phyloP scores from a whole-genome alignment of 2,888 invertebrate genomes.

The Trichogramma evanescens region DNA sequence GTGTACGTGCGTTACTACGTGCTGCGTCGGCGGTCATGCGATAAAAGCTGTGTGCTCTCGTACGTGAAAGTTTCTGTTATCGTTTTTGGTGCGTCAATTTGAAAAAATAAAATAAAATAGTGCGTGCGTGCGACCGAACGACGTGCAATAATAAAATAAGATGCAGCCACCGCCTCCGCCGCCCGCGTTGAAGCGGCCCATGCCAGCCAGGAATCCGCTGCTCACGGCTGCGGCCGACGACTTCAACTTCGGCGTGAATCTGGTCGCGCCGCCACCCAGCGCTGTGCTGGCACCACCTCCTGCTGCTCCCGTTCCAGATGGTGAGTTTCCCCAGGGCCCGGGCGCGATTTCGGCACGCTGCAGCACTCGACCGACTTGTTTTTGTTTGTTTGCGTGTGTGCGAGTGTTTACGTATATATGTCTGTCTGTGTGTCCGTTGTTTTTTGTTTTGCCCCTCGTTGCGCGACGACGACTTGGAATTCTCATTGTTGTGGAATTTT shows the following conservation, averaged over 20 bases:
- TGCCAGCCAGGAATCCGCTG: conserved; percentile 57
- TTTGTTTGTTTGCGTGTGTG: not conserved
- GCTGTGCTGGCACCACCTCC: conserved; percentile 27
- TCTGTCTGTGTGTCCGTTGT: no score
- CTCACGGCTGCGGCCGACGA: conserved; percentile 68
- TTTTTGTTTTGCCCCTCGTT: no score
- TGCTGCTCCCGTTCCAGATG: conserved; percentile 35
- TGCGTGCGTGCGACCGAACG: no score
- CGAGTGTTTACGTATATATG: no score
- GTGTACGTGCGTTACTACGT: no score
- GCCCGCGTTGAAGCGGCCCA: not conserved
- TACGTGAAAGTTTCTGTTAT: no score
- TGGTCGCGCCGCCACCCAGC: not conserved
- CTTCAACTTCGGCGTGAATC: conserved; percentile 49
- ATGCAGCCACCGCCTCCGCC: conserved; percentile 1
- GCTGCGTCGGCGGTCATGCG: no score
- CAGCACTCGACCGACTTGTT: not conserved
- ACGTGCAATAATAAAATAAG: not conserved
- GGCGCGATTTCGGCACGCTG: not conserved
- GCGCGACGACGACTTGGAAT: no score
- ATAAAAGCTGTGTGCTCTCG: no score
- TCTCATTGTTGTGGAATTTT: no score
- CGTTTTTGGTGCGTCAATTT: no score
- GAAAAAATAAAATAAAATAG: no score
- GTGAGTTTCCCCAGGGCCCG: conserved; percentile 33